Base-by-base conservation (phyloP, 2,888 invertebrate genomes). In the Troglohyphantes excavatus region DNA sequence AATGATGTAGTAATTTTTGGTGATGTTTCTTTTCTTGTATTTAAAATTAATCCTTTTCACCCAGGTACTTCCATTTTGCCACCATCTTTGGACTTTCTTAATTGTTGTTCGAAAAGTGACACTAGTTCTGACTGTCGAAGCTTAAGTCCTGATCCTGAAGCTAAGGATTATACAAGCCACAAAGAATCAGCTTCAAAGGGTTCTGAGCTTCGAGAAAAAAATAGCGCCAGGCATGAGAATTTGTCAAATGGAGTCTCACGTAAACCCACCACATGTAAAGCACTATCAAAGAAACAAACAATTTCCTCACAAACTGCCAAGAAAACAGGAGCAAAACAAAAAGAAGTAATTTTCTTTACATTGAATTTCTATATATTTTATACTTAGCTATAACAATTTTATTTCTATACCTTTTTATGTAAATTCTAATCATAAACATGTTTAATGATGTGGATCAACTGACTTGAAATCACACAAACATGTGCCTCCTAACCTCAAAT, bases 1-100 rank as follows among this genome's bases (percentile, higher is more conserved):
- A n/a, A n/a, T n/a, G n/a, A n/a, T n/a, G n/a, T n/a, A n/a, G n/a
- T n/a, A n/a, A n/a, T n/a, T n/a, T n/a, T n/a, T n/a, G n/a, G n/a
- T n/a, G n/a, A n/a, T n/a, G n/a, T n/a, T n/a, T 46, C 2, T 13
- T 21, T 0, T 46, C 23, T 26, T 78, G 3, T 39, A 39, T 39
- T 39, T 2, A 39, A 39, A 39, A 39, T 11, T 39, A 11, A 39
- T 27, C 17, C 26, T 85, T 26, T 61, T 26, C n/a, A 17, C 21
- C 0, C 92, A 95, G 95, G 95, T 53, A 96, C 96, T 26, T 94
- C 95, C 9, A 95, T 96, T 72, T 93, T 97, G 90, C 96, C 97
- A 27, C 95, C 96, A 0, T 95, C 95, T 92, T 94, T 97, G 91
- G 96, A 96, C 93, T 96, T 96, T 93, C 95, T 97, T 93, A 95